Base-by-base conservation (phyloP, 1,140 invertebrate genomes). In the Panagrolaimus sp. region DNA sequence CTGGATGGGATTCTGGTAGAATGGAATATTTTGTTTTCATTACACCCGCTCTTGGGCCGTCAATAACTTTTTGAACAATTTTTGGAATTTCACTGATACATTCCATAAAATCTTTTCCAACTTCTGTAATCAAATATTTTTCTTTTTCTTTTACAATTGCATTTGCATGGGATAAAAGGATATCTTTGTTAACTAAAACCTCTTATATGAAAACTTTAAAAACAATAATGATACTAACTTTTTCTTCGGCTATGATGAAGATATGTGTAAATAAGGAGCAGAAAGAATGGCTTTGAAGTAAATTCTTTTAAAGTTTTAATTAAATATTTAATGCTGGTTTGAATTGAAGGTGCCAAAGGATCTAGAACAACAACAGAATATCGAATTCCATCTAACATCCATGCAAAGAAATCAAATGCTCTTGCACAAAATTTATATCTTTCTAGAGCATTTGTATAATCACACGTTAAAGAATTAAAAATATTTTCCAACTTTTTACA, bases 391-490 rank as follows among this genome's bases (percentile, higher is more conserved):
- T 27, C 9, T 9, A 57, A 27, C 20, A 57, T 20, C 51, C 51
- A 57, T 57, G 20, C 51, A 20, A 57, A 57, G 20, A 57, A 57
- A 27, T 57, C 51, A 57, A 57, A 57, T 20, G 51, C 27, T n/a
- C 14, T 11, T 9, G 27, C 51, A 27, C 51, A 57, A 57, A 25
- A 57, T 16, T 57, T 57, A 27, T 57, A 57, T 25, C 51, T 13
- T 16, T 57, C 51, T 20, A 57, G 3, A 11, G 51, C 1, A 57
- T 20, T 57, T 11, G 51, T 57, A 16, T 57, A 57, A 27, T 57
- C 51, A 13, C 31, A 38, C 2, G 31, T 38, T 38, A 38, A 38
- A 38, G 31, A 38, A 38, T 38, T 38, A 38, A 38, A 38, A 38
- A 38, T 38, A 38, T 38, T 38, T 7, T 38, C 31, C 31, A 38